Percentiles rank a stretch among this genome's conserved stretches.
These are phyloP conservation scores for Yponomeuta malinellus DNA, from an alignment of 2,888 invertebrate genomes.

Conservation along the genomic window DNA sequence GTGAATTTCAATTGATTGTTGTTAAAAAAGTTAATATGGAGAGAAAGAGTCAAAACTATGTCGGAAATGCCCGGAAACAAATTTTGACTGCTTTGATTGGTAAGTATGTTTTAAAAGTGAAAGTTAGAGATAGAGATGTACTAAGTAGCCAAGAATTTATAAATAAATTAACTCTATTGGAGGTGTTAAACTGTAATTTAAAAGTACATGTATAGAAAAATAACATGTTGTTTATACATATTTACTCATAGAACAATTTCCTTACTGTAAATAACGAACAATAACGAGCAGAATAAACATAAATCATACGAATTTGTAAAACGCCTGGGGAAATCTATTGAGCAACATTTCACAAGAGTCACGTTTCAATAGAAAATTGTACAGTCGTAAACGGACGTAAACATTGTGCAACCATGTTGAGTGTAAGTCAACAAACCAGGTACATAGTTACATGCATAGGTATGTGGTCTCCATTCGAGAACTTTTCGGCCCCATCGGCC, in stretches of 20 bases:
- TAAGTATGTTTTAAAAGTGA: slow-evolving; percentile 28
- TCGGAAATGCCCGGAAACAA: slow-evolving; percentile 39
- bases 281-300: background rate
- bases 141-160: background rate
- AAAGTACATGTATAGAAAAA: too few species aligned
- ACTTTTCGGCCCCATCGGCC: too few species aligned
- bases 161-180: too few species aligned
- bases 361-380: slow-evolving; percentile 12
- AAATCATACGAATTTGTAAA: background rate
- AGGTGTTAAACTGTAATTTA: too few species aligned
- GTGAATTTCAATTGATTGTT: background rate
- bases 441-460: background rate
- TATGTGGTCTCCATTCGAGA: too few species aligned
- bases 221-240: too few species aligned
- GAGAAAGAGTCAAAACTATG: slow-evolving; percentile 27
- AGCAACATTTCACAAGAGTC: slow-evolving; percentile 3
- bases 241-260: too few species aligned
- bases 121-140: background rate
- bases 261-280: too few species aligned
- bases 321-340: background rate
- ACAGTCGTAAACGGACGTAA: background rate
- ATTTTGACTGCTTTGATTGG: slow-evolving; percentile 51
- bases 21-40: slow-evolving; percentile 18
- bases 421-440: background rate
- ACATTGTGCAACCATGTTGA: background rate